Evolutionary conservation across 2,797 vertebrate species (phyloP), one percentile per base, ranked within the genome.

Genomic region (Melanotaenia boesemani): DNA sequence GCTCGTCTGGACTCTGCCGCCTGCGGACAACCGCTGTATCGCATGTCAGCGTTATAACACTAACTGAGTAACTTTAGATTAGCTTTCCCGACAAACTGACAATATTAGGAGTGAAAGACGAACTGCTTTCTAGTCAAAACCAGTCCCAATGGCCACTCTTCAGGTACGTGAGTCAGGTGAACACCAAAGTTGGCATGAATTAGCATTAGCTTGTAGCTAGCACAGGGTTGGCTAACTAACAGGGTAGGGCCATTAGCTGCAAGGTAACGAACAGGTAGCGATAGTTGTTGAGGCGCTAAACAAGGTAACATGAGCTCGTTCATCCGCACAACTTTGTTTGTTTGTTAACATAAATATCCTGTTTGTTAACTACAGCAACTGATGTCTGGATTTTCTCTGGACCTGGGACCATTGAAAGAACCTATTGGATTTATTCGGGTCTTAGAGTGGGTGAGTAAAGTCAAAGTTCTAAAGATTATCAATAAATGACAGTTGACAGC

Each of bases 401-500:
- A 95, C 73, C 70, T 95, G 60, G 92, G 93, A 79, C 94, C 93
- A 3, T 6, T 95, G 75, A 95, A 95, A 55, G 95, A 95, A 59
- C 95, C 95, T 8, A 66, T 95, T 58, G 95, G 94, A n/a, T 95
- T 95, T 62, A 95, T 95, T 58, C 95, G 95, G 26, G 54, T 95
- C 32, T 70, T 95, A 37, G 94, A 95, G 77, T 95, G 95, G 95
- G 95, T 95, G 79, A 94, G 75, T 48, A 5, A 24, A 7, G 4
- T 46, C 12, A 20, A 2, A 52, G 48, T 11, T 22, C 9, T 4
- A 4, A 22, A 52, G 22, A 22, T 22, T n/a, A 22, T 22, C 48
- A 50, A 22, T 50, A 50, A 22, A n/a, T 20, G 16, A 50, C 2
- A n/a, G 20, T 8, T 22, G 6, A 3, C 8, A 50, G 6, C 46